Conservation (phyloP, 2,797 vertebrate genomes). For the Acanthornis magna region DNA sequence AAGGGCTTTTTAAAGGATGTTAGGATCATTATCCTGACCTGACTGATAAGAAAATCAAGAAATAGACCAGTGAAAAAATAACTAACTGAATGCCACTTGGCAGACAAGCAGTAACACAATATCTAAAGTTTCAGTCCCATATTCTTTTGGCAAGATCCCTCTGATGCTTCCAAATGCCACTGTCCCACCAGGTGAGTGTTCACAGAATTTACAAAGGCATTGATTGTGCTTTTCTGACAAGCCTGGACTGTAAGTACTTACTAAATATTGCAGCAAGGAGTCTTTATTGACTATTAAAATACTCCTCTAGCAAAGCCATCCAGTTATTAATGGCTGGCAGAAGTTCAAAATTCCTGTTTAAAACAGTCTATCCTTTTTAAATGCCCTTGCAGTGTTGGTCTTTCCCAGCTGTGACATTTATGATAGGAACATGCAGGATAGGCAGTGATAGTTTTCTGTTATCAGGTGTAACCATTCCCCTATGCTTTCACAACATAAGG, state of each 20-base stretch:
- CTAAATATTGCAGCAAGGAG: constrained; percentile 46
- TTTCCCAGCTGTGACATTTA: neutral
- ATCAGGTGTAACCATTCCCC: neutral
- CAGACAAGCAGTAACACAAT: neutral
- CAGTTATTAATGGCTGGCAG: constrained; percentile 7
- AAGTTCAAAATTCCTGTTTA: neutral
- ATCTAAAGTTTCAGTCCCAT: neutral
- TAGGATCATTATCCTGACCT: neutral
- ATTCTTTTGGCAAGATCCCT: neutral
- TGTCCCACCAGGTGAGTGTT: neutral
- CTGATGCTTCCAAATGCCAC: neutral
- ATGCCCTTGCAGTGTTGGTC: neutral
- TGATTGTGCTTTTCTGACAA: neutral
- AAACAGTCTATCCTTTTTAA: neutral
- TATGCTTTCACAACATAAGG: neutral
- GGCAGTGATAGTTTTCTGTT: neutral
- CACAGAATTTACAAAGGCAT: neutral
- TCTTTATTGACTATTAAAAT: neutral
- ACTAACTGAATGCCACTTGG: neutral
- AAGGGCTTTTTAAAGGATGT: neutral
- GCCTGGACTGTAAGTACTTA: neutral
- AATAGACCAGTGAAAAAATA: constrained; percentile 5
- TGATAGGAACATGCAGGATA: neutral
- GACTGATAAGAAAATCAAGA: constrained; percentile 6
- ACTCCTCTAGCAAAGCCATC: neutral